Evolutionary conservation across 2,888 invertebrate genomes (phyloP).

Genomic region (Asteroscopus sphinx): DNA sequence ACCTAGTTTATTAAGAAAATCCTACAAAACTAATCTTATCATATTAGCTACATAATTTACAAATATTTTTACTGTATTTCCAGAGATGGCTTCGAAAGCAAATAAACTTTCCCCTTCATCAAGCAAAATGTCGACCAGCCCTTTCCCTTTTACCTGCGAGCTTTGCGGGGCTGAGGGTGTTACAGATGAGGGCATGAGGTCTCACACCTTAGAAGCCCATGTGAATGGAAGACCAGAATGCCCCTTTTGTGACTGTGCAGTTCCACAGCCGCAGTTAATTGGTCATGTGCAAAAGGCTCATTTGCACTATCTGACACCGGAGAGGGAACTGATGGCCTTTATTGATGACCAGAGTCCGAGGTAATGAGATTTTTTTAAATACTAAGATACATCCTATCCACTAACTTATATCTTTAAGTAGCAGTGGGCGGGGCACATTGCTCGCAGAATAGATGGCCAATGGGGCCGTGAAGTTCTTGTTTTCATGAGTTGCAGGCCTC

Average conservation of each 20-base stretch:
- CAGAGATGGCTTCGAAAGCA: slow-evolving; percentile 44
- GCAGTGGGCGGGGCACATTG: too few species aligned
- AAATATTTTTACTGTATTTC: too few species aligned
- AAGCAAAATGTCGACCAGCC: slow-evolving; percentile 81
- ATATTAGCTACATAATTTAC: too few species aligned
- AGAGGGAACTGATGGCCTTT: slow-evolving; percentile 93
- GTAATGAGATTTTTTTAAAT: too few species aligned
- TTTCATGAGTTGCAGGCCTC: slow-evolving; percentile 19
- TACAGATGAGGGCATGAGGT: slow-evolving; percentile 94
- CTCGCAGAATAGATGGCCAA: too few species aligned
- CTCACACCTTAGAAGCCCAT: slow-evolving; percentile 94
- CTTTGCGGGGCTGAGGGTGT: slow-evolving; percentile 96
- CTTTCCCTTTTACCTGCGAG: slow-evolving; percentile 92
- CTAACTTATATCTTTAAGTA: too few species aligned
- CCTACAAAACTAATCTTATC: too few species aligned
- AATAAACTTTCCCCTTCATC: slow-evolving; percentile 47
- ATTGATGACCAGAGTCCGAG: slow-evolving; percentile 93
- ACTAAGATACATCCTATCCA: too few species aligned
- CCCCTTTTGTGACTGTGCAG: slow-evolving; percentile 94
- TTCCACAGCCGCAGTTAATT: slow-evolving; percentile 93
- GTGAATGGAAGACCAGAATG: slow-evolving; percentile 94
- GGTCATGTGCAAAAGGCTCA: slow-evolving; percentile 96
- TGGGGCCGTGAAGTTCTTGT: too few species aligned
- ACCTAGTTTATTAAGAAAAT: too few species aligned
- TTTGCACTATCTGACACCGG: slow-evolving; percentile 94